Evolutionary conservation across 2,888 invertebrate species (phyloP), one percentile per base, ranked within the genome.

Genomic region (Pharmacophagus antenor): DNA sequence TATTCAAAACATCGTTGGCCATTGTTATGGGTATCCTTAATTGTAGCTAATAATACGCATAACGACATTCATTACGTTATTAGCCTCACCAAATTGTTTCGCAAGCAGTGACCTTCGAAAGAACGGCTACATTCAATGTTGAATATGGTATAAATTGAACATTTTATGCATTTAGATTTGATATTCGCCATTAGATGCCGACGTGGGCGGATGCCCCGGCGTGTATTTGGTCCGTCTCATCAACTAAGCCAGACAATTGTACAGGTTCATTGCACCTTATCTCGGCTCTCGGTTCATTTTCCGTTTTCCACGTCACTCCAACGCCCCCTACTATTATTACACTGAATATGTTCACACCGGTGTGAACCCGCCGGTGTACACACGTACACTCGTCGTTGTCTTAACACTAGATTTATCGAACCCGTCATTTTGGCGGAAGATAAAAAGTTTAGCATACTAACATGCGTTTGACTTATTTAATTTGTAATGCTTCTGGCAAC

Each of bases 261-360:
- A 67, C 67, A 70, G 71, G 85, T 83, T 86, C 85, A 85, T 77
- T 72, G 86, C 70, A 77, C 87, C 68, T 70, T 72, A 80, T 77
- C 77, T 77, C 73, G 77, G 78, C 74, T 77, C 74, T 71, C 22
- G 67, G 68, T 68, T 75, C 64, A 80, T 85, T 86, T 85, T 82
- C 85, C 80, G 72, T 80, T 85, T 86, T 84, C 75, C 79, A 79
- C 72, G 69, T 73, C 70, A 76, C 73, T 70, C 67, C 71, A 72
- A 70, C 58, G 62, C 64, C 59, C 58, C 8, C 42, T 42, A 17
- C 57, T 62, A 56, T 51, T 44, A 49, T 49, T 59, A 51, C 59
- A 42, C 56, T 27, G 53, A 51, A 48, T 50, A 22, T 41, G 59
- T 64, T 60, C 8, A 62, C 58, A 61, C 50, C 52, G 53, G 48